phyloP scores from a whole-genome alignment of 1,140 invertebrate species.

The Caligus rogercresseyi region DNA sequence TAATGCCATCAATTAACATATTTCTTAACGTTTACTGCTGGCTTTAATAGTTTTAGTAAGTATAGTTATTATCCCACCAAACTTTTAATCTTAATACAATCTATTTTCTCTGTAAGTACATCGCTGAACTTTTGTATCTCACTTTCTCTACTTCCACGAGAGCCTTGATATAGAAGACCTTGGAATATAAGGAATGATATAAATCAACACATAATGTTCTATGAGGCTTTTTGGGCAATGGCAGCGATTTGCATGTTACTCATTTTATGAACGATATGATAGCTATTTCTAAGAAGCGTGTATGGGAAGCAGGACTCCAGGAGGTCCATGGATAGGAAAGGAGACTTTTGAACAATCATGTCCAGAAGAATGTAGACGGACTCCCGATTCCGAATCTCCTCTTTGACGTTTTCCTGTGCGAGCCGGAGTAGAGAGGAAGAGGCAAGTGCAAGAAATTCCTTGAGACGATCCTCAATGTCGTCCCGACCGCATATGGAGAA shows the following conservation, averaged over 20 bases:
- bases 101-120: no score
- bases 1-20: no score
- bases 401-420: slow-evolving; percentile 87
- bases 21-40: no score
- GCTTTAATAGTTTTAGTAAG: no score
- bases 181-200: no score
- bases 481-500: slow-evolving; percentile 78
- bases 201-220: no score
- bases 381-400: slow-evolving; percentile 77
- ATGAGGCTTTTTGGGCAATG: background rate
- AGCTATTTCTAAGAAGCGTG: slow-evolving; percentile 84
- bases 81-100: no score
- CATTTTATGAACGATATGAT: slow-evolving; percentile 74
- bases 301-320: slow-evolving; percentile 96
- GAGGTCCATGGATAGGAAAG: slow-evolving; percentile 92
- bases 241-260: background rate
- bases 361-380: slow-evolving; percentile 88
- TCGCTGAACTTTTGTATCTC: no score
- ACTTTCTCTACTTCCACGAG: no score
- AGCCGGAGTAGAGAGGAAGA: slow-evolving; percentile 82
- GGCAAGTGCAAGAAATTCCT: slow-evolving; percentile 89
- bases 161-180: no score
- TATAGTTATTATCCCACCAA: no score
- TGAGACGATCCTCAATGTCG: slow-evolving; percentile 92
- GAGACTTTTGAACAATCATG: slow-evolving; percentile 49